Percentiles rank a stretch among this genome's conserved stretches.
Conservation (phyloP, 1,140 invertebrate genomes). For the Temnothorax curvispinosus region DNA sequence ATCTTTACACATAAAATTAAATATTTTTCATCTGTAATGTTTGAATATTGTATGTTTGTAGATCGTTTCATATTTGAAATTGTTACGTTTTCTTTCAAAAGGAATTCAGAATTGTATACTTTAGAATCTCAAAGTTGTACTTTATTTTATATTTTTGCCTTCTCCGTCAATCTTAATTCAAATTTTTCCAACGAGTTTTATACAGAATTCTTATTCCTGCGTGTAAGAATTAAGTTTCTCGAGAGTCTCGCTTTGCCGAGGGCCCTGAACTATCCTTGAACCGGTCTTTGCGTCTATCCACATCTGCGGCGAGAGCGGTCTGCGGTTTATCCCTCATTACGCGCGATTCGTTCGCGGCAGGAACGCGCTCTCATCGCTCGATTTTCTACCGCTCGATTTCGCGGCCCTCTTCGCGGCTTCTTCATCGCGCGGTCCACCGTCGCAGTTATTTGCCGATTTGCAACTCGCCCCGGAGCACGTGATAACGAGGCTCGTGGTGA, state of each 20-base stretch:
- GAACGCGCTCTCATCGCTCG: slow-evolving; percentile 60
- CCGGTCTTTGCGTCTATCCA: slow-evolving; percentile 70
- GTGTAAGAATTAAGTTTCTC: background rate
- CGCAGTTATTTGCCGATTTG: slow-evolving; percentile 74
- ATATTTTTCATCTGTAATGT: background rate
- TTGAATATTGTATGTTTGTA: background rate
- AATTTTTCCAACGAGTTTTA: background rate
- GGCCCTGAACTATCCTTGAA: slow-evolving; percentile 59
- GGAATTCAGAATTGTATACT: background rate
- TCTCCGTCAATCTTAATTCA: background rate
- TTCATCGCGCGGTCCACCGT: slow-evolving; percentile 56
- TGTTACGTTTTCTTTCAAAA: background rate
- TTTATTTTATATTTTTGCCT: background rate
- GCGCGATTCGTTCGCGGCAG: slow-evolving; percentile 72
- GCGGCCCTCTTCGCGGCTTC: slow-evolving; percentile 38
- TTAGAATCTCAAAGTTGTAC: background rate
- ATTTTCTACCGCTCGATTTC: slow-evolving; percentile 70
- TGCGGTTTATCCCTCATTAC: slow-evolving; percentile 77
- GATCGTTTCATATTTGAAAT: background rate
- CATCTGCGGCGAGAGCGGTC: slow-evolving; percentile 61
- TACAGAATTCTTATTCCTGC: slow-evolving; percentile 16
- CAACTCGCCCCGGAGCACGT: slow-evolving; percentile 69
- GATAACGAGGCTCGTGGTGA: slow-evolving; percentile 69
- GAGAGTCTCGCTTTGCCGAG: slow-evolving; percentile 1
- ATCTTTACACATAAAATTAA: background rate